These are phyloP conservation scores for Cyprinodon brontotheroides DNA, from an alignment of 2,113 vertebrate genomes.

Conservation along the genomic window DNA sequence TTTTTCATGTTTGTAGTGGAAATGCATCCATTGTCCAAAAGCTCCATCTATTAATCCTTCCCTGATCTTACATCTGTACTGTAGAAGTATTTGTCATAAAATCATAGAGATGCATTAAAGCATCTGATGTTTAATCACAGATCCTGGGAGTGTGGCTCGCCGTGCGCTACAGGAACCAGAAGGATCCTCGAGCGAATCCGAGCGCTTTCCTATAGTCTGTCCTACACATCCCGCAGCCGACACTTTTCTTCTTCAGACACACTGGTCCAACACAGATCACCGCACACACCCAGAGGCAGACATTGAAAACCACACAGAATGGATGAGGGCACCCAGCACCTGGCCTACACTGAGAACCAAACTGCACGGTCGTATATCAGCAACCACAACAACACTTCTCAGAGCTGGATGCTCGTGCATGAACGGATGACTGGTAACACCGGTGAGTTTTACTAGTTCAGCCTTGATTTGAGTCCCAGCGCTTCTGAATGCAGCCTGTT, in stretches of 20 bases:
- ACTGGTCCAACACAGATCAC: conserved; percentile 52
- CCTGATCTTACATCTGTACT: too few species aligned
- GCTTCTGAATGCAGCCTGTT: conserved; percentile 20
- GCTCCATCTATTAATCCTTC: too few species aligned
- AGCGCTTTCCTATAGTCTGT: conserved; percentile 90
- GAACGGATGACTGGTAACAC: conserved; percentile 66
- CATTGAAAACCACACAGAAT: conserved; percentile 35
- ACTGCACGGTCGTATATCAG: conserved; percentile 22
- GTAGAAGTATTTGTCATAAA: too few species aligned
- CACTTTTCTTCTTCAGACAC: conserved; percentile 32
- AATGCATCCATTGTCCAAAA: too few species aligned
- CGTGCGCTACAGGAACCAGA: conserved; percentile 93
- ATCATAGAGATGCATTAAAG: neutral
- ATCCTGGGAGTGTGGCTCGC: conserved; percentile 94
- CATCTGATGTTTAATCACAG: conserved; percentile 64
- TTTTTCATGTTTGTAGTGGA: too few species aligned
- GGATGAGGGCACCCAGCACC: conserved; percentile 50
- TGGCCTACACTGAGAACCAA: conserved; percentile 24
- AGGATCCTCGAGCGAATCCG: conserved; percentile 91
- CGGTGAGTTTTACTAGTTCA: conserved; percentile 22
- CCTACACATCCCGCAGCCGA: conserved; percentile 3
- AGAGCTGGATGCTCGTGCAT: conserved; percentile 67
- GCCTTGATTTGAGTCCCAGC: conserved; percentile 74
- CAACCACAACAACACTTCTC: conserved; percentile 22
- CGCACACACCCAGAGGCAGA: conserved; percentile 54